These are phyloP conservation scores for Aurelia coerulea DNA, from an alignment of 30 jellyfish, hydroid and myxozoan genomes.

Conservation along the genomic window DNA sequence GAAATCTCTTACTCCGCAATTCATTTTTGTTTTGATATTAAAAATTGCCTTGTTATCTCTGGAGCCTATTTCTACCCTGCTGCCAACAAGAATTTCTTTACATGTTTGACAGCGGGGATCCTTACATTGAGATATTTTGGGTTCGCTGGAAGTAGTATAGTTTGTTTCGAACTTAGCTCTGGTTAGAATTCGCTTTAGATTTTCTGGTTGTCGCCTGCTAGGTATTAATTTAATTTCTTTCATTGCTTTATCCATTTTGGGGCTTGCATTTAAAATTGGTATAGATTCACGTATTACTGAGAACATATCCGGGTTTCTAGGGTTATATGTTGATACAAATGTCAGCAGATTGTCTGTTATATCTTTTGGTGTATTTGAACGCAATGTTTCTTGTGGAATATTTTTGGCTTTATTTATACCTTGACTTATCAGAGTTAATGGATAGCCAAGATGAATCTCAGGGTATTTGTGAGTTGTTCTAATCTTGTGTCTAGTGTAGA, in stretches of 20 bases:
- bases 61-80: no score
- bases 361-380: background rate
- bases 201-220: constrained; percentile 46
- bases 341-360: background rate
- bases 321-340: constrained; percentile 36
- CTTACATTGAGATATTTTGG: no score
- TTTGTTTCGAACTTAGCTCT: constrained; percentile 15
- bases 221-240: no score
- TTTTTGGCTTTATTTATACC: constrained; percentile 9
- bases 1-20: no score
- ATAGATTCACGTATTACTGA: constrained; percentile 21
- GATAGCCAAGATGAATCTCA: background rate
- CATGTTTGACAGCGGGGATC: no score
- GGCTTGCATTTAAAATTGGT: constrained; percentile 27
- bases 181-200: constrained; percentile 27
- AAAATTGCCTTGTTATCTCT: no score
- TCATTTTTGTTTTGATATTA: no score
- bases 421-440: constrained; percentile 20
- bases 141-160: background rate
- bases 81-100: no score
- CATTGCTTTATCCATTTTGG: no score
- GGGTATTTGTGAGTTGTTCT: background rate
- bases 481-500: no score
- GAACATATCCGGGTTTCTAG: constrained; percentile 36
- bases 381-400: constrained; percentile 1